These are phyloP conservation scores for Drosophila heteroneura DNA, from an alignment of 2,888 invertebrate species.

Conservation along the genomic window DNA sequence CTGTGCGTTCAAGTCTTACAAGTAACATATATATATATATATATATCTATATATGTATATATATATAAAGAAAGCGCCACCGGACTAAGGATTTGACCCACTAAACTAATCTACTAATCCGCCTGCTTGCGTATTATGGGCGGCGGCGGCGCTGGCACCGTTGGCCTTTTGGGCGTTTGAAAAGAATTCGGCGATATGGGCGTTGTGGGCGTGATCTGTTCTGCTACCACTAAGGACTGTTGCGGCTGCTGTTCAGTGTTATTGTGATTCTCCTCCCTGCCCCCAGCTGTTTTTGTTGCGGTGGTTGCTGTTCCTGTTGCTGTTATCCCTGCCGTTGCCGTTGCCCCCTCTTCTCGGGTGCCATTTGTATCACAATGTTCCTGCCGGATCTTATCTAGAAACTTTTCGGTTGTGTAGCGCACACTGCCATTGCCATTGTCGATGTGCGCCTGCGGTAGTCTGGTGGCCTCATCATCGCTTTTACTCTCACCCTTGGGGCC, in stretches of 20 bases:
- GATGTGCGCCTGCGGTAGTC: conserved; percentile 70
- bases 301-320: conserved; percentile 20
- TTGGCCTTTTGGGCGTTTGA: conserved; percentile 82
- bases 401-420: conserved; percentile 71
- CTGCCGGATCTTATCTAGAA: conserved; percentile 71
- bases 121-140: conserved; percentile 77
- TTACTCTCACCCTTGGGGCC: conserved; percentile 55
- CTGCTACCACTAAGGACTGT: conserved; percentile 30
- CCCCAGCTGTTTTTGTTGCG: neutral
- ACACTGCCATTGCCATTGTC: conserved; percentile 71
- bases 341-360: conserved; percentile 44
- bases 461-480: conserved; percentile 77
- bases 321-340: conserved; percentile 5
- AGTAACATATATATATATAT: conserved; percentile 22
- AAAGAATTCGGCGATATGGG: conserved; percentile 81
- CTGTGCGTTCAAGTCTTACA: conserved; percentile 69
- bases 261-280: conserved; percentile 52
- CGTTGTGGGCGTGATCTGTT: conserved; percentile 68
- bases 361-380: conserved; percentile 75
- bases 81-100: conserved; percentile 49
- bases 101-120: conserved; percentile 59
- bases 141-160: conserved; percentile 83
- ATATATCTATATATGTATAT: neutral
- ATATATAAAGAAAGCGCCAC: conserved; percentile 44
- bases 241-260: conserved; percentile 63